Evolutionary conservation across 2,888 invertebrate genomes (phyloP), one percentile per base, ranked within the genome.

Genomic region (Bembecia ichneumoniformis): DNA sequence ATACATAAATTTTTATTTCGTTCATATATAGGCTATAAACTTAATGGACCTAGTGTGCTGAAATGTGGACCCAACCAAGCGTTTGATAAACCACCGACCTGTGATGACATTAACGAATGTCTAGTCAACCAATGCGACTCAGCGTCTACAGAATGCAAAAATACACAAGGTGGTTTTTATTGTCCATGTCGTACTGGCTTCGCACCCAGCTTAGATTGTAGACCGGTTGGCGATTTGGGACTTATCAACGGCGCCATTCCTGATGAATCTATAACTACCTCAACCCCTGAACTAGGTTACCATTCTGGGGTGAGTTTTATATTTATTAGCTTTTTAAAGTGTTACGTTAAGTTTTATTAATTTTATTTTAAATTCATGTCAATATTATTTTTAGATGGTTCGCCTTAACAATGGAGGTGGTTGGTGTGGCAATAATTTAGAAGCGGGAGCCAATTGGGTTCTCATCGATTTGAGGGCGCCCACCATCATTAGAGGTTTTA

Each of bases 51-150:
- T 47, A 95, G 93, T 59, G 91, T 96, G 49, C 91, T 96, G 54
- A 91, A 91, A 66, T 97, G 97, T 73, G 96, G 95, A 53, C 89
- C 94, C n/a, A 91, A 92, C 58, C 95, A 96, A 77, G 82, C 90
- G 55, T 97, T 97, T 59, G 93, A 93, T 59, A 91, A 93, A 62
- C 91, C 95, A 46, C 97, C 97, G 1, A 92, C 91, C 53, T 97
- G 97, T 68, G 96, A 96, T 86, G 96, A 97, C 72, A 93, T 97
- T 54, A 96, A 97, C 65, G 97, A 97, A 81, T 97, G 97, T 73
- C 88, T 91, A 3, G 94, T 92, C 57, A 95, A 94, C 52, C 96
- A 96, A 74, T 97, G 97, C 73, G 97, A 97, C 68, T 83, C 93
- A 17, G 94, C 95, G 0, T 96, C 96, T 0, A 97, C 97, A 0